Evolutionary conservation across 2,797 vertebrate genomes (phyloP).

Genomic region (Brachyrhaphis roseni): DNA sequence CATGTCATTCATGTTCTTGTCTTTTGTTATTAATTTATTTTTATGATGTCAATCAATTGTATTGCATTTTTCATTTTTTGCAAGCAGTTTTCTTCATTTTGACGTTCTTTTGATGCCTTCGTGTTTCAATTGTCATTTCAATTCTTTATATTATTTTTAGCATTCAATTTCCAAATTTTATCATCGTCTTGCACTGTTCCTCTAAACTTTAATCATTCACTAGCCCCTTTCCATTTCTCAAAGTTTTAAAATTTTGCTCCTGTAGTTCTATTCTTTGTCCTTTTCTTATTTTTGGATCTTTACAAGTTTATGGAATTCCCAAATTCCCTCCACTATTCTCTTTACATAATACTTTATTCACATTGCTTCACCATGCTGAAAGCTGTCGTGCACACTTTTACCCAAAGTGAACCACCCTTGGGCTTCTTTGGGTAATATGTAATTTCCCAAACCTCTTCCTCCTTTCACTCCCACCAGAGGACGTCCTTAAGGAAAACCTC

Average conservation of each 20-base stretch:
- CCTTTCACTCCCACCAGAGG: slow-evolving; percentile 24
- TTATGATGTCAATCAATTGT: not conserved
- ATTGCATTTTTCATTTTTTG: not conserved
- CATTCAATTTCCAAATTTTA: not conserved
- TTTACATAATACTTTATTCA: slow-evolving; percentile 10
- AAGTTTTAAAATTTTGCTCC: not conserved
- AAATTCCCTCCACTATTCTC: slow-evolving; percentile 1
- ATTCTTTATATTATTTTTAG: not conserved
- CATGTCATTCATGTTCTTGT: not conserved
- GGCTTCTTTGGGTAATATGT: slow-evolving; percentile 32
- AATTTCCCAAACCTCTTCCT: slow-evolving; percentile 11
- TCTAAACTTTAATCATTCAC: not conserved
- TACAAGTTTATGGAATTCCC: slow-evolving; percentile 4
- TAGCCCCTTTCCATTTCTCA: not conserved
- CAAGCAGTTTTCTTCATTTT: not conserved
- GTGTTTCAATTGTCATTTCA: not conserved
- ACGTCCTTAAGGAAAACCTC: slow-evolving; percentile 52
- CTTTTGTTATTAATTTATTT: too few species aligned
- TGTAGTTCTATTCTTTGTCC: not conserved
- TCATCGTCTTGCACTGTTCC: not conserved
- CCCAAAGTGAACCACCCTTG: slow-evolving; percentile 39
- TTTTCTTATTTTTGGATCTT: not conserved
- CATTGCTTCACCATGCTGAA: slow-evolving; percentile 5
- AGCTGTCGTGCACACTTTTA: slow-evolving; percentile 7
- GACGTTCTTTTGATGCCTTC: not conserved